Conservation (phyloP, 1,140 invertebrate genomes). For the Theocolax elegans region DNA sequence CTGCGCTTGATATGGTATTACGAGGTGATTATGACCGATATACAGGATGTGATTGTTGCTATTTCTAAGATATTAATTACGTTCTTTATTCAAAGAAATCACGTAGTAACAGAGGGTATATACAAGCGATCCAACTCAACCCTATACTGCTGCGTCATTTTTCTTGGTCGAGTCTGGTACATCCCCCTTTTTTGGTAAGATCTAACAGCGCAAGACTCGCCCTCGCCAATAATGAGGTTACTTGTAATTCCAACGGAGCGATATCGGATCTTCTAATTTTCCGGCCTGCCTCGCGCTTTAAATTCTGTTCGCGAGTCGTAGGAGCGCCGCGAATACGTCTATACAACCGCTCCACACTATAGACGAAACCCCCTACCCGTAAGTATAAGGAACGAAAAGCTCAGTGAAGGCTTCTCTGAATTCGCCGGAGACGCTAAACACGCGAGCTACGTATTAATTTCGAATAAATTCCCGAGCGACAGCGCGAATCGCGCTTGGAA, state of each 20-base stretch:
- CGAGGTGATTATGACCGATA: too few relatives aligned
- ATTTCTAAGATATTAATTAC: too few relatives aligned
- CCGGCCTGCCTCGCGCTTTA: slow-evolving; percentile 47
- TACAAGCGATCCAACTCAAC: too few relatives aligned
- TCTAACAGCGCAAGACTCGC: too few relatives aligned
- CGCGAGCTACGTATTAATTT: slow-evolving; percentile 47
- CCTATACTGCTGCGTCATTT: too few relatives aligned
- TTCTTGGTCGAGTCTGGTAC: too few relatives aligned
- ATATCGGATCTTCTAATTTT: slow-evolving; percentile 61
- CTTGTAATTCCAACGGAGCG: slow-evolving; percentile 53
- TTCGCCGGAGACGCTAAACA: not conserved
- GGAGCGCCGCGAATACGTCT: not conserved
- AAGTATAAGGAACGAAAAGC: not conserved
- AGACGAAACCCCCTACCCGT: too few relatives aligned
- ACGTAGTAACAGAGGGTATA: too few relatives aligned
- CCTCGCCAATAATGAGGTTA: slow-evolving; percentile 52
- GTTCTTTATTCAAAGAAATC: too few relatives aligned
- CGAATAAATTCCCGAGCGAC: slow-evolving; percentile 38
- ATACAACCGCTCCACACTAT: not conserved
- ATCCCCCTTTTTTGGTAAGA: too few relatives aligned
- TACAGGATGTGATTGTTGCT: too few relatives aligned
- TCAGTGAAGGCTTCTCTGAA: not conserved
- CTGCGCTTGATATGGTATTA: too few relatives aligned
- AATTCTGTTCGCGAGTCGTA: slow-evolving; percentile 46
- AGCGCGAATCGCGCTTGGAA: not conserved